Evolutionary conservation across 2,888 invertebrate species (phyloP).

Genomic region (Diarsia rubi): DNA sequence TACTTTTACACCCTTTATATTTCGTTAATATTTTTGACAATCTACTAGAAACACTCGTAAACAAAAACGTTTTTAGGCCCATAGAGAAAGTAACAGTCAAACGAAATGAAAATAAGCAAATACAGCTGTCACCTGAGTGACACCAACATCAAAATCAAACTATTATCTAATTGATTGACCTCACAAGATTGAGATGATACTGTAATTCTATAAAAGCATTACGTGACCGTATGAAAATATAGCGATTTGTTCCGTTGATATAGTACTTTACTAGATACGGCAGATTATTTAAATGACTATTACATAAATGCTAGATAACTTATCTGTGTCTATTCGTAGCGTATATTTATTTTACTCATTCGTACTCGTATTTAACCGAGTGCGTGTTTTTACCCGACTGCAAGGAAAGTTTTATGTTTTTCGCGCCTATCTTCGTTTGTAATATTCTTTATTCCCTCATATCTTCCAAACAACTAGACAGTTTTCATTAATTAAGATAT

Average conservation of each 20-base stretch:
- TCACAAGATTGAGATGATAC: neutral
- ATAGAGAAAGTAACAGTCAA: neutral
- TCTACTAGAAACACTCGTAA: too few relatives aligned
- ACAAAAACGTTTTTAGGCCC: too few relatives aligned
- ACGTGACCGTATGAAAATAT: neutral
- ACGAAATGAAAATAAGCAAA: neutral
- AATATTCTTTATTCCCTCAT: too few relatives aligned
- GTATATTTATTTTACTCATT: conserved; percentile 1
- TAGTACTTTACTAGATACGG: conserved; percentile 1
- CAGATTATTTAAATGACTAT: conserved; percentile 15
- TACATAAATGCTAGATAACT: conserved; percentile 7
- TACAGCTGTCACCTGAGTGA: neutral
- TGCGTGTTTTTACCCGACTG: conserved; percentile 10
- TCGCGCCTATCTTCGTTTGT: too few relatives aligned
- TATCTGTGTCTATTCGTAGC: conserved; percentile 17
- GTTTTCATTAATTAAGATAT: too few relatives aligned
- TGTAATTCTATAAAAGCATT: neutral
- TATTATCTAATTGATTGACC: too few relatives aligned
- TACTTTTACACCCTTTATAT: too few relatives aligned
- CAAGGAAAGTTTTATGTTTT: too few relatives aligned
- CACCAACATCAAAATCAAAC: neutral
- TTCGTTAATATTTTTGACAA: neutral
- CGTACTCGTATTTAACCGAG: neutral
- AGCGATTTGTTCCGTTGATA: neutral
- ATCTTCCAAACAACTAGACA: too few relatives aligned